These are phyloP conservation scores for Chloroceryle aenea DNA, from an alignment of 2,113 vertebrate genomes.

Conservation along the genomic window DNA sequence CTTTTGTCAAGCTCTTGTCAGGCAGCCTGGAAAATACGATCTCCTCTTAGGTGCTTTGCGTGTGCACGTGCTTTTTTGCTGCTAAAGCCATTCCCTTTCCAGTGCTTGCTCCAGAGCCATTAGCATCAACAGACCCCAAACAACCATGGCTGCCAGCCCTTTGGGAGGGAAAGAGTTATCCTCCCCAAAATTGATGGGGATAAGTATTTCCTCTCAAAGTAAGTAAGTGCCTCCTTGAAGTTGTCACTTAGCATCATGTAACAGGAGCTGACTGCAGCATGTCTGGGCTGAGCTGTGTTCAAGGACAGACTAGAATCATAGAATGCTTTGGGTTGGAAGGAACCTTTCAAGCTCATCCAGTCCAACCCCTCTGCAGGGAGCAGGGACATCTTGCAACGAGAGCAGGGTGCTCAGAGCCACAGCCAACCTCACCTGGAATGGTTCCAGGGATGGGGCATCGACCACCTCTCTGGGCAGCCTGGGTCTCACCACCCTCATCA, in stretches of 20 bases:
- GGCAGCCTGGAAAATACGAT: slow-evolving; percentile 46
- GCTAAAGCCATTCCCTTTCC: slow-evolving; percentile 38
- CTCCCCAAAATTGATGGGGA: background rate
- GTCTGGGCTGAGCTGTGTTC: background rate
- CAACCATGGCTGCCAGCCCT: background rate
- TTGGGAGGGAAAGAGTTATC: background rate
- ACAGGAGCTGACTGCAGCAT: background rate
- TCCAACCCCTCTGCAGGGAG: no score
- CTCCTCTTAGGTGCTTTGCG: background rate
- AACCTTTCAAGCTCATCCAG: no score
- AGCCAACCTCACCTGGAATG: no score
- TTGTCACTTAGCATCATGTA: background rate
- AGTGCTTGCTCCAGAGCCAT: background rate
- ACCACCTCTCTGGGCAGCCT: no score
- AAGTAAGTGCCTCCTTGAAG: background rate
- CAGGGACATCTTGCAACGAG: no score
- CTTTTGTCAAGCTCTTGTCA: slow-evolving; percentile 30
- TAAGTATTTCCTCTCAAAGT: background rate
- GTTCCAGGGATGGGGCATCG: no score
- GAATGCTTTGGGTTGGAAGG: no score
- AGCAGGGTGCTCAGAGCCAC: no score
- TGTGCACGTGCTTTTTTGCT: background rate
- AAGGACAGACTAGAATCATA: background rate
- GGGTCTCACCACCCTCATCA: no score
- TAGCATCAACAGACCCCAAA: background rate